phyloP scores from a whole-genome alignment of 2,797 vertebrate species.

The Diplodus sargus region DNA sequence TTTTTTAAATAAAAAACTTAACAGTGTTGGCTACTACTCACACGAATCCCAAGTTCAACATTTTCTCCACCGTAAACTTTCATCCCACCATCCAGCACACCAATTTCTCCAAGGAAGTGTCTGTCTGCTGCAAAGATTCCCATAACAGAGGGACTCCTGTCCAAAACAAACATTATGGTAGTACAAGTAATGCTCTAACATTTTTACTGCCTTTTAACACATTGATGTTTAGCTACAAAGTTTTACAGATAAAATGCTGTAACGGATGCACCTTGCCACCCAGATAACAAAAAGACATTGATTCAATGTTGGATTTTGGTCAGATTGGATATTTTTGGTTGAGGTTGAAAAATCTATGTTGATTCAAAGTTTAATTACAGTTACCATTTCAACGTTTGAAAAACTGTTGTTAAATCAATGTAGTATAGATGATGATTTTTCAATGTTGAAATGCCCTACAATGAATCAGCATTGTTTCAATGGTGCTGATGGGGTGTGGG shows the following conservation, averaged over 20 bases:
- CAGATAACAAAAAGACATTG: no score
- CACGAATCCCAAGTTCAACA: constrained; percentile 85
- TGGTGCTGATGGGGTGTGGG: no score
- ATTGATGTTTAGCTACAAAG: not conserved
- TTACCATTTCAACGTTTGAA: no score
- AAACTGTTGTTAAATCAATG: no score
- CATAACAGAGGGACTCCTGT: constrained; percentile 85
- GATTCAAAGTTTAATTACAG: no score
- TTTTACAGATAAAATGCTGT: not conserved
- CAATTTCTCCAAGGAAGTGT: constrained; percentile 83
- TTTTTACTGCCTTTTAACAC: not conserved
- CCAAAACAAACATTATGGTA: not conserved
- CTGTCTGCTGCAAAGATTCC: constrained; percentile 85
- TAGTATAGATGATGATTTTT: no score
- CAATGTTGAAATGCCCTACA: no score
- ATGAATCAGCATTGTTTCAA: no score
- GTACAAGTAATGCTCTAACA: not conserved
- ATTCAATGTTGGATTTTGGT: no score
- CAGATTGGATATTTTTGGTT: no score
- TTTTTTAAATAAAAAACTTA: no score
- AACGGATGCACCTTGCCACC: not conserved
- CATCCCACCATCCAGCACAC: constrained; percentile 84
- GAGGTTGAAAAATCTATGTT: no score
- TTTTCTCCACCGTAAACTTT: constrained; percentile 86
- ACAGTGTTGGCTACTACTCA: constrained; percentile 61